Evolutionary conservation across 2,888 invertebrate species (phyloP), one percentile per base, ranked within the genome.

Genomic region (Andrena flavipes): DNA sequence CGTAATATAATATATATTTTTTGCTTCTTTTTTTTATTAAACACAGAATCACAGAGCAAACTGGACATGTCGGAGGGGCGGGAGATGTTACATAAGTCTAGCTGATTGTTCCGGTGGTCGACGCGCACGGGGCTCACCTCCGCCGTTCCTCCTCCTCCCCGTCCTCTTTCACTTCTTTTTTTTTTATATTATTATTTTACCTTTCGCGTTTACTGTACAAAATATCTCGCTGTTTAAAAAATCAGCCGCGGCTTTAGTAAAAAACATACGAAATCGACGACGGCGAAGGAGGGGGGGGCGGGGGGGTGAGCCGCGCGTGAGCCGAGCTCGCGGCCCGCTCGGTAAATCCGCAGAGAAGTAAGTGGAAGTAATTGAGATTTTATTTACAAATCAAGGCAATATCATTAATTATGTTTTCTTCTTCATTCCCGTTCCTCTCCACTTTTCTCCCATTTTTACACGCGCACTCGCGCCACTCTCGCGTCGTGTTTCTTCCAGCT

Each of bases 371-470:
- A 89, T 90, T 87, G 88, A 88, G 85, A 89, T 90, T 76, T 93
- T 93, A 94, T 94, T 93, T 94, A 94, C 94, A 94, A 92, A 93
- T 93, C 92, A 93, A 94, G 93, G 93, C 94, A 93, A 91, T 92
- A 88, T 92, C 85, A 89, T 91, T 91, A 91, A 91, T 91, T 87
- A 89, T 88, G 84, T 90, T 88, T 51, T 20, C 30, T 68, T 59
- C n/a, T 76, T 56, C 26, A 23, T 51, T 13, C 56, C 56, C 23
- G 30, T 56, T 56, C 23, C 23, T 51, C n/a, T 26, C 20, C 20
- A 13, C 56, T 13, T 42, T 1, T 42, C 42, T 42, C 42, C 0
- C 3, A 42, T 64, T 76, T 69, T 69, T 87, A 89, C 89, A 89
- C 89, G 84, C 88, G 86, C 90, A 89, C 86, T 85, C 77, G 78